These are phyloP conservation scores for Hylyphantes graminicola DNA, from an alignment of 1,140 invertebrate genomes.

Conservation along the genomic window DNA sequence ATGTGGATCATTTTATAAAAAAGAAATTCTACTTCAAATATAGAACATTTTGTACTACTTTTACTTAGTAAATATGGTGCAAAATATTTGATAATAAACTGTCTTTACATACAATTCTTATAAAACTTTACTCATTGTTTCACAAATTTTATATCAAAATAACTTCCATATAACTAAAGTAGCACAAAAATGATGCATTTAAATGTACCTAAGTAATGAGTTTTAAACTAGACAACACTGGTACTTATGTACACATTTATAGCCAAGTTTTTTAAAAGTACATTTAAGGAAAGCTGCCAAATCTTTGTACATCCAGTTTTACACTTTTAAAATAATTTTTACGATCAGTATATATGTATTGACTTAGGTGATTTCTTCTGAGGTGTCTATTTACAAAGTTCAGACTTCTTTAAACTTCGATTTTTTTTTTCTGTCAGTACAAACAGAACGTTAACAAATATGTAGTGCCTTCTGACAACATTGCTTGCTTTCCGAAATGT, in stretches of 20 bases:
- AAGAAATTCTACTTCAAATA: not conserved
- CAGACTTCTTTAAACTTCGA: not conserved
- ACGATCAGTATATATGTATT: constrained; percentile 3
- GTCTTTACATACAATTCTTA: too few species aligned
- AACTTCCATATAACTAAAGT: not conserved
- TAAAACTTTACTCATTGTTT: too few species aligned
- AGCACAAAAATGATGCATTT: not conserved
- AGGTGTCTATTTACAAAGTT: constrained; percentile 50
- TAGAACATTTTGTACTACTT: too few species aligned
- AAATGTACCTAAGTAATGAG: not conserved
- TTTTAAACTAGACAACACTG: not conserved
- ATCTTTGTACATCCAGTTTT: constrained; percentile 42
- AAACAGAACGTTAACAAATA: constrained; percentile 38
- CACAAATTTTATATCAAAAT: not conserved
- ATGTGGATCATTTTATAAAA: constrained; percentile 23
- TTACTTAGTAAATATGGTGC: too few species aligned
- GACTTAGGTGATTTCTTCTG: not conserved
- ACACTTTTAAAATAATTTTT: constrained; percentile 45
- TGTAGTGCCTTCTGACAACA: constrained; percentile 47
- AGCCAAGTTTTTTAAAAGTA: constrained; percentile 22
- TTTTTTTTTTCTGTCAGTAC: not conserved
- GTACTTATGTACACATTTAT: constrained; percentile 12
- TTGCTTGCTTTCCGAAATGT: constrained; percentile 3
- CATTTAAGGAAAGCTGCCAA: constrained; percentile 44
- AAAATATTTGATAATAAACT: too few species aligned